phyloP scores from a whole-genome alignment of 2,888 invertebrate species.

The Folsomia manolachei region DNA sequence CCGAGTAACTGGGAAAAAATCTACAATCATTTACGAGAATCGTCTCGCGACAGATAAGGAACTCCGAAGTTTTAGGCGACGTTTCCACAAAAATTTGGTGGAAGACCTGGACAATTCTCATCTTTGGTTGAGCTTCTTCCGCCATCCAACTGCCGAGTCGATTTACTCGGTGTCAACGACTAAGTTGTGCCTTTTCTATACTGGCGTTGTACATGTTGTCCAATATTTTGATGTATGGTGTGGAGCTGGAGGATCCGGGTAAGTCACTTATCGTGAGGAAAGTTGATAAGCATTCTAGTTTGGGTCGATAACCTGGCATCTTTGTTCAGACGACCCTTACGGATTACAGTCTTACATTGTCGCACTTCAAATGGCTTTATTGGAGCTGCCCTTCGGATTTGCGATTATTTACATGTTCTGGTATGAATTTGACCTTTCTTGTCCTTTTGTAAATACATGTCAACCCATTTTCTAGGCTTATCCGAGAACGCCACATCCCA shows the following conservation, averaged over 20 bases:
- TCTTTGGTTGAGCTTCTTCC: conserved; percentile 53
- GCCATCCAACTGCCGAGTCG: conserved; percentile 51
- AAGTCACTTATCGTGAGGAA: conserved; percentile 8
- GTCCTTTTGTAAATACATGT: neutral
- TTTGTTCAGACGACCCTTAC: neutral
- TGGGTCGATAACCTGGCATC: neutral
- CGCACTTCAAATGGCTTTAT: conserved; percentile 18
- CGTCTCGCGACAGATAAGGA: conserved; percentile 15
- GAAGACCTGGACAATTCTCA: conserved; percentile 50
- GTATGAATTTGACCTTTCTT: neutral
- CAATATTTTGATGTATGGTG: conserved; percentile 52
- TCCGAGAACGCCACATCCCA: conserved; percentile 22
- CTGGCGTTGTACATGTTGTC: conserved; percentile 52
- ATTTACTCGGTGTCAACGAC: conserved; percentile 53
- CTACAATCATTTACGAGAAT: conserved; percentile 26
- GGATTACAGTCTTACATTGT: conserved; percentile 11
- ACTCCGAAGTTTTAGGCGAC: conserved; percentile 13
- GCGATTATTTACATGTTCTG: conserved; percentile 32
- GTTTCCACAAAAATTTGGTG: conserved; percentile 38
- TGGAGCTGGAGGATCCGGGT: neutral
- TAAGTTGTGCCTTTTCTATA: conserved; percentile 52
- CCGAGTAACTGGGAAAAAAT: conserved; percentile 23
- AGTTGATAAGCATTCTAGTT: neutral
- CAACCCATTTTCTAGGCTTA: conserved; percentile 18
- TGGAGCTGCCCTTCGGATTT: conserved; percentile 28